Evolutionary conservation across 1,140 invertebrate genomes (phyloP).

Genomic region (Lepidurus arcticus): DNA sequence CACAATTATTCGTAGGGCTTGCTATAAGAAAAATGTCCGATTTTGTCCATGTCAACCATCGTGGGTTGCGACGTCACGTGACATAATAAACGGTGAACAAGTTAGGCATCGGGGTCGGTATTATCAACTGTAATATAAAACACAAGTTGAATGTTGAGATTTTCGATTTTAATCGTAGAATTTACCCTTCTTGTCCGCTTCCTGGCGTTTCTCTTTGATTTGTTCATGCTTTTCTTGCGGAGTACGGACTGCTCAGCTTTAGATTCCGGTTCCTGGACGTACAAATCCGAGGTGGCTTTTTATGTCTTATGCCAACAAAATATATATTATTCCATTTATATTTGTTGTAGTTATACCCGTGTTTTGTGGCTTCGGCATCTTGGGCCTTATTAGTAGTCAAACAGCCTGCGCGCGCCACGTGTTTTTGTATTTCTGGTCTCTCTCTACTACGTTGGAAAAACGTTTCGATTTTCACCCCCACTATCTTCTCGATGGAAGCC

Average conservation of each 20-base stretch:
- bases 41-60: too few relatives aligned
- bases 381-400: not conserved
- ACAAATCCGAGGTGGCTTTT: not conserved
- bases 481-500: too few relatives aligned
- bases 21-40: too few relatives aligned
- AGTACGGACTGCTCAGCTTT: not conserved
- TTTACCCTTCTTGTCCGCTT: not conserved
- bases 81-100: too few relatives aligned
- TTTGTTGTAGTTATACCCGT: not conserved
- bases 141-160: not conserved
- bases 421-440: too few relatives aligned
- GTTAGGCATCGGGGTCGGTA: too few relatives aligned
- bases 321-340: not conserved
- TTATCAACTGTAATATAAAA: too few relatives aligned
- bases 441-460: not conserved
- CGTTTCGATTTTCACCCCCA: not conserved
- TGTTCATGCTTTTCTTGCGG: slow-evolving; percentile 1
- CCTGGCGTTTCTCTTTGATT: not conserved
- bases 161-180: not conserved
- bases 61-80: too few relatives aligned
- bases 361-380: not conserved
- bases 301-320: not conserved
- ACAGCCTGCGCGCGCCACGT: not conserved
- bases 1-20: too few relatives aligned
- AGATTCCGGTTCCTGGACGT: not conserved